Conservation (phyloP, 2,113 vertebrate species). For the Hystrix cristata region DNA sequence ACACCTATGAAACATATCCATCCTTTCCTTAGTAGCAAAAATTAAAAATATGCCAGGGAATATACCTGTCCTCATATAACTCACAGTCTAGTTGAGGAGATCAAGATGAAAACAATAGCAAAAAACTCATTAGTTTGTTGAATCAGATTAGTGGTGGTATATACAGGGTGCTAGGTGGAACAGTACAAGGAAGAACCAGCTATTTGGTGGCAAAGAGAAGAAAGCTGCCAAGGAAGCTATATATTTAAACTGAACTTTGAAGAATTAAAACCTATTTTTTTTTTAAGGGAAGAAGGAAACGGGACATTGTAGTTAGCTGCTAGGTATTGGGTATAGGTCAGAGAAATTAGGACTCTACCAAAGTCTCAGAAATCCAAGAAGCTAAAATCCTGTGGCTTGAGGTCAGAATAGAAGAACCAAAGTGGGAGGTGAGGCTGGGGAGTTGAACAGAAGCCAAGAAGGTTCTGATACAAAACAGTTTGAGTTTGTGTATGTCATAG, state of each 20-base stretch:
- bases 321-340: background rate
- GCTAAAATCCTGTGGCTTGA: background rate
- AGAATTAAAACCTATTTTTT: slow-evolving; percentile 10
- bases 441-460: background rate
- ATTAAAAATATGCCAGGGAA: slow-evolving; percentile 15
- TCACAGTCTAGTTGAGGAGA: background rate
- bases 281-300: background rate
- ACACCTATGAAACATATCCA: slow-evolving; percentile 32
- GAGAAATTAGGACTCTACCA: background rate
- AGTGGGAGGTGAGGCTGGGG: background rate
- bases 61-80: background rate
- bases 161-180: background rate
- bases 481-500: background rate
- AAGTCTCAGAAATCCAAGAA: background rate
- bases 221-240: background rate
- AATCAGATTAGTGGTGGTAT: slow-evolving; percentile 13
- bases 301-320: background rate
- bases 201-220: background rate
- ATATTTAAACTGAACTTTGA: slow-evolving; percentile 29
- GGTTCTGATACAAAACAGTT: background rate
- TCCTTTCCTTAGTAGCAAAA: slow-evolving; percentile 33
- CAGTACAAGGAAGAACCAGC: background rate
- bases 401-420: background rate
- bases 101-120: slow-evolving; percentile 2
- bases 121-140: background rate